These are phyloP conservation scores for Helicoverpa armigera DNA, from an alignment of 1,140 invertebrate species.

Conservation along the genomic window DNA sequence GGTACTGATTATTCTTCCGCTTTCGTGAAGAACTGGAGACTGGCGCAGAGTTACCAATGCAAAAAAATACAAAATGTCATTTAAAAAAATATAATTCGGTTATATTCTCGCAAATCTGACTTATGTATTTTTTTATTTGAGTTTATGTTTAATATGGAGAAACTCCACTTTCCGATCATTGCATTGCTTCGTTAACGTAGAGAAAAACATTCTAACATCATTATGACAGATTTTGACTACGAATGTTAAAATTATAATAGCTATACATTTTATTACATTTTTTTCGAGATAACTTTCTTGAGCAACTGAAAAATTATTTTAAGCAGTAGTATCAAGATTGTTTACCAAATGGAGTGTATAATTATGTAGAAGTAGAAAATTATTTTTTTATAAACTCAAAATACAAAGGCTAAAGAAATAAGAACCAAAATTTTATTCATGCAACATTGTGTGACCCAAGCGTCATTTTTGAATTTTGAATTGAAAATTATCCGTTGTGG, in stretches of 20 bases:
- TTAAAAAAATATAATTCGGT: neutral
- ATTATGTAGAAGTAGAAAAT: too few species aligned
- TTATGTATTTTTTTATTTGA: neutral
- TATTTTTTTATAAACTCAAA: too few species aligned
- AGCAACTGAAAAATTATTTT: too few species aligned
- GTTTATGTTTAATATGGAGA: neutral
- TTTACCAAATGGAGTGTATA: too few species aligned
- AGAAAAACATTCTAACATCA: too few species aligned
- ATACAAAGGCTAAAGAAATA: neutral
- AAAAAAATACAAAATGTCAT: neutral
- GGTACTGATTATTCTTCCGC: neutral
- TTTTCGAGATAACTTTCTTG: too few species aligned
- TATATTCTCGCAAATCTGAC: slow-evolving; percentile 9
- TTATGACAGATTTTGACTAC: too few species aligned
- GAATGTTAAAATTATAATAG: too few species aligned
- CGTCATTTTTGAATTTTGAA: slow-evolving; percentile 79
- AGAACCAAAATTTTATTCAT: neutral
- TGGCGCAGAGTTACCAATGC: neutral
- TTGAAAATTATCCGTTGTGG: slow-evolving; percentile 65
- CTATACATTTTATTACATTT: too few species aligned
- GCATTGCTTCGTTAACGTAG: too few species aligned
- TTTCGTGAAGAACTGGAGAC: neutral
- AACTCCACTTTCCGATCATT: neutral
- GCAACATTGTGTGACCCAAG: slow-evolving; percentile 55
- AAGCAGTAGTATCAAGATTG: too few species aligned